phyloP scores from a whole-genome alignment of 2,797 vertebrate species.

The Huso huso region DNA sequence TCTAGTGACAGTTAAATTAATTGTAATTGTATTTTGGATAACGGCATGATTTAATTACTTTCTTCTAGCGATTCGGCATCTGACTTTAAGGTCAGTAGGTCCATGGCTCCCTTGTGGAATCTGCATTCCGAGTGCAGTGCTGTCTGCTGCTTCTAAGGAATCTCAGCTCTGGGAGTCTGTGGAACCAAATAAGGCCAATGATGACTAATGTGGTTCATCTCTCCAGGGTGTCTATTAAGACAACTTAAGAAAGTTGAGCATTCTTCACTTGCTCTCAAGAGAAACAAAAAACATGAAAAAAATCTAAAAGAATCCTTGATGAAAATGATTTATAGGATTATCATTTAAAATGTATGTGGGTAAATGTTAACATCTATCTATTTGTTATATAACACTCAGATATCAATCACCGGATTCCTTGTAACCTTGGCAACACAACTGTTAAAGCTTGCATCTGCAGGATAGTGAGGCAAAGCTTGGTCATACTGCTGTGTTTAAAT shows the following conservation, averaged over 20 bases:
- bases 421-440: conserved; percentile 49
- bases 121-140: neutral
- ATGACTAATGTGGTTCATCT: neutral
- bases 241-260: conserved; percentile 16
- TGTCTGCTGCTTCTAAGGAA: neutral
- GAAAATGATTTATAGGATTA: no score
- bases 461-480: no score
- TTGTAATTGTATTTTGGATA: no score
- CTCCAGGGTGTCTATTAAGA: conserved; percentile 8
- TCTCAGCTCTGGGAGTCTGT: neutral
- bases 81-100: conserved; percentile 4
- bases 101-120: neutral
- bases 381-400: no score
- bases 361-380: no score
- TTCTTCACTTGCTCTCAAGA: conserved; percentile 26
- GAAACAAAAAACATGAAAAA: conserved; percentile 3
- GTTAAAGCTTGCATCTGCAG: no score
- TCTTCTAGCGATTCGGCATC: conserved; percentile 1
- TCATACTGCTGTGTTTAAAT: no score
- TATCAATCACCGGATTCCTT: conserved; percentile 39
- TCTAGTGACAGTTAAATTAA: no score
- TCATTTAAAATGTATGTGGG: no score
- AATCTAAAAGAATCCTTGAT: neutral
- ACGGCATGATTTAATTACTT: conserved; percentile 2
- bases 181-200: neutral